Evolutionary conservation across 2,113 vertebrate genomes (phyloP).

Genomic region (Otocyon megalotis): DNA sequence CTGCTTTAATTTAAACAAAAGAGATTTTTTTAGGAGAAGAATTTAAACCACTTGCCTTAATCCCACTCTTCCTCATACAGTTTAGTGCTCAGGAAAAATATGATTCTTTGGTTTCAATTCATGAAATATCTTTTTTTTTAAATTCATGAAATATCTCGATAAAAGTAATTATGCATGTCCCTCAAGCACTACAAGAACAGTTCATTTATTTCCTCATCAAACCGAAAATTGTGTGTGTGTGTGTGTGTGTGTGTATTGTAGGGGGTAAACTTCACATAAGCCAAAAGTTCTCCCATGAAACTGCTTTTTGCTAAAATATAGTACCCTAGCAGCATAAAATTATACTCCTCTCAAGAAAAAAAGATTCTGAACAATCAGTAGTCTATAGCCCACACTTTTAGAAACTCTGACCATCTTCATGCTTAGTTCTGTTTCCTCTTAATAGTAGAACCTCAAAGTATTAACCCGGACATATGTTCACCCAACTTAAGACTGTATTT

Average conservation of each 20-base stretch:
- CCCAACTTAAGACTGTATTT: background rate
- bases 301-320: background rate
- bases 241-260: background rate
- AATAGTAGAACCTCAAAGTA: background rate
- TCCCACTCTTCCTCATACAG: background rate
- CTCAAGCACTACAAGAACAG: background rate
- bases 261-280: background rate
- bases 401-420: background rate
- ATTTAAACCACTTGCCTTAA: background rate
- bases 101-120: background rate
- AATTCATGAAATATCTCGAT: background rate
- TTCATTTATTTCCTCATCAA: background rate
- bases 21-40: background rate
- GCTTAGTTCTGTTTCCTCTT: background rate
- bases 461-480: background rate
- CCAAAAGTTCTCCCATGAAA: background rate
- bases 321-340: background rate
- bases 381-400: background rate
- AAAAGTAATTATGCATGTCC: background rate
- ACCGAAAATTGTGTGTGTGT: background rate
- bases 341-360: no score
- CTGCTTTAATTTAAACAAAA: background rate
- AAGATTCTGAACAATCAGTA: background rate
- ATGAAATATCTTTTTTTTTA: background rate
- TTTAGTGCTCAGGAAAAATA: background rate